Base-by-base conservation (phyloP, 2,113 vertebrate species). In the Serinus canaria region DNA sequence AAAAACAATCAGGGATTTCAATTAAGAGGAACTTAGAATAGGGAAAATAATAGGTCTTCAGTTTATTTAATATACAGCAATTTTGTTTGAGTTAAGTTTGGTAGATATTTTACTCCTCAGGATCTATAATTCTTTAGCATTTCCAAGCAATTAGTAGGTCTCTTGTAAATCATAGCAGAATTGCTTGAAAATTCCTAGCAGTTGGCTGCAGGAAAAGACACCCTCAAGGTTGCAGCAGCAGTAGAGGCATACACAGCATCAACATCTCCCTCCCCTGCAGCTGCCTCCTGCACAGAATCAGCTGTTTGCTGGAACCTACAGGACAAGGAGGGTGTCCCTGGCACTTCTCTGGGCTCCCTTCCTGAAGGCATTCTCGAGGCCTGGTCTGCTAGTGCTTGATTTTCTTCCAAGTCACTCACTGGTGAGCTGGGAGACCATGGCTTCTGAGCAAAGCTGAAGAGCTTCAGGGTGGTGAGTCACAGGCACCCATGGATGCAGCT, bases 1-100 rank as follows among this genome's bases (percentile, higher is more conserved):
- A 93, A 96, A 91, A 93, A n/a, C 21, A 74, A 60, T 56, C 76
- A 82, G 31, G 67, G 49, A 79, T 93, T 84, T 95, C 37, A 94
- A 60, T 91, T 75, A 86, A 86, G 62, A 93, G 49, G 18, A n/a
- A 50, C 58, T 87, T 90, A 58, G 58, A 15, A 33, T 39, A 37
- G 4, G 35, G 13, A 83, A 88, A 95, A 86, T 63, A 86, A 75
- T 33, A 70, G 56, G 27, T 13, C 46, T 78, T 87, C 66, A 84
- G 18, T 56, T 93, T 83, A 64, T 49, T 23, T 60, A 93, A 72
- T 67, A 52, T 27, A 24, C 23, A 47, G 44, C 24, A 56, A 64
- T 56, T 94, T 82, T 68, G 2, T 72, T 82, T 68, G 25, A 72
- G 15, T 79, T 53, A 80, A 70, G 24, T 20, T 22, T 91, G 41